A percentile compares a stretch with the other conserved stretches of the same genome.
These are phyloP conservation scores for Norana najaformis DNA, from an alignment of 2,888 invertebrate genomes.

Conservation along the genomic window DNA sequence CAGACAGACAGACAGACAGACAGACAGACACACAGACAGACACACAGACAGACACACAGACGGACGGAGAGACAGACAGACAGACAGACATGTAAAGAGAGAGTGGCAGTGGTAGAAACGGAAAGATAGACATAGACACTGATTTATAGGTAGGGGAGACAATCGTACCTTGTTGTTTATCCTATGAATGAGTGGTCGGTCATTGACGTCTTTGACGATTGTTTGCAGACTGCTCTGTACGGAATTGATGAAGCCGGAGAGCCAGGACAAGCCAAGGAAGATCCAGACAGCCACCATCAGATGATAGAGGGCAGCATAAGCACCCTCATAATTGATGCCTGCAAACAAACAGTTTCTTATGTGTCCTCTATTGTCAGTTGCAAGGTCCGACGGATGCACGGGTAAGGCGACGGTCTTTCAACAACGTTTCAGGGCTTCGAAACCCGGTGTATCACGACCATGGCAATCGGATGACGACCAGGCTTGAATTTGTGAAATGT, in stretches of 20 bases:
- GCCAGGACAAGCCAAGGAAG: constrained; percentile 23
- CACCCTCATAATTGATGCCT: not conserved
- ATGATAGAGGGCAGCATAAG: not conserved
- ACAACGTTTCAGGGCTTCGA: too few species aligned
- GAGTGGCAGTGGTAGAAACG: too few species aligned
- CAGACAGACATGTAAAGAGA: too few species aligned
- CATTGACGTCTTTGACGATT: constrained; percentile 15
- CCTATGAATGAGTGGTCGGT: not conserved
- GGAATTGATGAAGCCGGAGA: constrained; percentile 16
- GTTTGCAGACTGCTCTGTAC: constrained; percentile 14
- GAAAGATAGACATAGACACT: too few species aligned
- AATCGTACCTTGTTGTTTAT: not conserved
- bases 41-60: not conserved
- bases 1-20: not conserved
- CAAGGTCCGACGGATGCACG: too few species aligned
- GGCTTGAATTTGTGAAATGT: too few species aligned
- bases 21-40: not conserved
- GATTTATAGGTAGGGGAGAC: not conserved
- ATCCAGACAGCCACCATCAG: not conserved
- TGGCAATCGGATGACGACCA: too few species aligned
- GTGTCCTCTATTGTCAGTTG: too few species aligned
- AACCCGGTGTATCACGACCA: too few species aligned
- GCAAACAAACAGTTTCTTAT: not conserved
- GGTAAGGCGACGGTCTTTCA: too few species aligned
- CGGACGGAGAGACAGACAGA: too few species aligned